Evolutionary conservation across 1,140 invertebrate genomes (phyloP), one percentile per base, ranked within the genome.

Genomic region (Penaeus chinensis): DNA sequence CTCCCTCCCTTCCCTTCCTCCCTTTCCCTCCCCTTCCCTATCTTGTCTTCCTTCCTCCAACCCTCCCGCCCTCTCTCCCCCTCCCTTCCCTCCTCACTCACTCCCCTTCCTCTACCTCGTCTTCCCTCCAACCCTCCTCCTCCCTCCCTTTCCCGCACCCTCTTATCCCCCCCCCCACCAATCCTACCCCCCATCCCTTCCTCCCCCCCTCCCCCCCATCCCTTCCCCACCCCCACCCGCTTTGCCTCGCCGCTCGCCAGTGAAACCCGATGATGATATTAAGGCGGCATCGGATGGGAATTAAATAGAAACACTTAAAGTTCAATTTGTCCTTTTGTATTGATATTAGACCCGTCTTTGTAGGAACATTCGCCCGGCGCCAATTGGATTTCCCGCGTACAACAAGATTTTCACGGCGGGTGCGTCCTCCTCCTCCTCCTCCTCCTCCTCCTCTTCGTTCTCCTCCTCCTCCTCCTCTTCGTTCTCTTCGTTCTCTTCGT

Each of bases 271-370:
- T 83, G 37, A 83, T 71, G 20, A 65, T 83, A 83, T 83, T 83
- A 83, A 42, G 47, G 32, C 71, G 54, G 81, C 81, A 27, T 63
- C 60, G 22, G 63, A 83, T 83, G 81, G 65, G 60, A 83, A 83
- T 83, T 83, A 83, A 71, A 83, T 71, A 69, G 81, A 71, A 71
- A 54, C 81, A 83, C 81, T 83, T 83, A 69, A 66, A 83, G 65
- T 83, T 83, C 81, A 83, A 63, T 81, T 60, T 81, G 60, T 24
- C 54, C 61, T 60, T 81, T 60, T 81, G 61, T 81, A 63, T 81
- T 60, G 20, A 62, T 24, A 61, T 81, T 19, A 24, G 79, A 61
- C 62, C 47, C 62, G 79, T 81, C 47, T 81, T 47, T 62, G 79
- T 79, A 47, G 47, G 47, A 47, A 47, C 47, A 13, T 7, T 47